Percentiles rank a stretch among this genome's conserved stretches.
Conservation (phyloP, 2,888 invertebrate species). For the Apomyelois bistriatella region DNA sequence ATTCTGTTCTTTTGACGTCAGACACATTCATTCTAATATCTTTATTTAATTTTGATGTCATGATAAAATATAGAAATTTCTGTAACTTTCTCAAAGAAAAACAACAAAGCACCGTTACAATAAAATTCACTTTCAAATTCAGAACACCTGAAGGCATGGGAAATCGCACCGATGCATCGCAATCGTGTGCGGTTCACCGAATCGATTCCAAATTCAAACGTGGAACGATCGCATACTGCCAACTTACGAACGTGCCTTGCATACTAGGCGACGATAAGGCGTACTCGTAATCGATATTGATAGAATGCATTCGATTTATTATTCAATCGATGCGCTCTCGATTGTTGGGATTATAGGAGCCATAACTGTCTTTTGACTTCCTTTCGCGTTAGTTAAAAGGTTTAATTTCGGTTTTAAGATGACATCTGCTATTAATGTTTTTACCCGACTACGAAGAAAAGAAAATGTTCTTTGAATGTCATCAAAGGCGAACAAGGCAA, state of each 20-base stretch:
- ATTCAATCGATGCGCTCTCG: constrained; percentile 7
- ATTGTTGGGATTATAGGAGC: constrained; percentile 3
- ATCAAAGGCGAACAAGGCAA: too few relatives aligned
- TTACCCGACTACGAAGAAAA: too few relatives aligned
- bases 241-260: constrained; percentile 6
- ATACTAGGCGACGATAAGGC: neutral
- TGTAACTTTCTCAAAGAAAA: too few relatives aligned
- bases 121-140: constrained; percentile 11
- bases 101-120: too few relatives aligned
- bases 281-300: constrained; percentile 5
- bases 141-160: constrained; percentile 3
- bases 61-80: too few relatives aligned
- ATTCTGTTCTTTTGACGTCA: too few relatives aligned
- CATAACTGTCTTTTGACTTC: neutral
- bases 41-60: too few relatives aligned
- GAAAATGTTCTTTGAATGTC: too few relatives aligned
- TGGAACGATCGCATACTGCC: constrained; percentile 12
- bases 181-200: constrained; percentile 12
- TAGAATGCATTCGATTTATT: constrained; percentile 1
- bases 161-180: constrained; percentile 9
- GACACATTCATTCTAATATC: too few relatives aligned
- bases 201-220: constrained; percentile 12
- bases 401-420: neutral
- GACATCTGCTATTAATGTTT: neutral
- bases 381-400: neutral